Conservation (phyloP, 2,797 vertebrate genomes). For the Pampus argenteus region DNA sequence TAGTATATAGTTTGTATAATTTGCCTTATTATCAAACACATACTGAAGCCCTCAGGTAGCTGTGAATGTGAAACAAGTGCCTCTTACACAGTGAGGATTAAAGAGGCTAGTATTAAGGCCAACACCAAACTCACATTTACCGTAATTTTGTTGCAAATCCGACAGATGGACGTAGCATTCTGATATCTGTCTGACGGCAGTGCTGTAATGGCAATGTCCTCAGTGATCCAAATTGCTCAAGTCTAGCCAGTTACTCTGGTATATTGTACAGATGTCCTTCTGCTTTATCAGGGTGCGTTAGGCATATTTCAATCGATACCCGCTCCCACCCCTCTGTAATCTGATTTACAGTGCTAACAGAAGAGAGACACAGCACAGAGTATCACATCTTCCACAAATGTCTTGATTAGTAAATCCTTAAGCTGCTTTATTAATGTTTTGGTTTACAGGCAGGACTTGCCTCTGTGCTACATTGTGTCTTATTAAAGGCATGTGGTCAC, state of each 20-base stretch:
- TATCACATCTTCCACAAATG: constrained; percentile 39
- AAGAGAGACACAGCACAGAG: constrained; percentile 37
- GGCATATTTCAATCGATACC: constrained; percentile 65
- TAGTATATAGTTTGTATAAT: background rate
- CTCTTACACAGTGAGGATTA: background rate
- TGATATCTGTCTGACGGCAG: background rate
- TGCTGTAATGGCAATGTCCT: background rate
- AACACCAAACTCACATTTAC: background rate
- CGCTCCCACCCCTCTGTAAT: constrained; percentile 57
- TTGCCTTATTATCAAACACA: too few species aligned
- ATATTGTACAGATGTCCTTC: background rate
- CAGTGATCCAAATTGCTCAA: background rate
- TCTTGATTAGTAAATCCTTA: constrained; percentile 54
- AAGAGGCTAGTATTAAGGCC: background rate
- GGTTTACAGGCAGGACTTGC: constrained; percentile 17
- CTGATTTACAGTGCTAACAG: constrained; percentile 49
- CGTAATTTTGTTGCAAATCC: background rate
- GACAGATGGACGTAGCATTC: background rate
- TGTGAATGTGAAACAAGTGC: background rate
- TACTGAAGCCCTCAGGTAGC: too few species aligned
- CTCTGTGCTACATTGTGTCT: background rate
- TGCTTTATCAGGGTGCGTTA: constrained; percentile 15
- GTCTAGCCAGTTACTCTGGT: background rate
- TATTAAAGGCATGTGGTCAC: constrained; percentile 10
- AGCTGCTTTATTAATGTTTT: constrained; percentile 24